These are phyloP conservation scores for Oscheius sp. DNA, from an alignment of 1,140 invertebrate genomes.

Conservation along the genomic window DNA sequence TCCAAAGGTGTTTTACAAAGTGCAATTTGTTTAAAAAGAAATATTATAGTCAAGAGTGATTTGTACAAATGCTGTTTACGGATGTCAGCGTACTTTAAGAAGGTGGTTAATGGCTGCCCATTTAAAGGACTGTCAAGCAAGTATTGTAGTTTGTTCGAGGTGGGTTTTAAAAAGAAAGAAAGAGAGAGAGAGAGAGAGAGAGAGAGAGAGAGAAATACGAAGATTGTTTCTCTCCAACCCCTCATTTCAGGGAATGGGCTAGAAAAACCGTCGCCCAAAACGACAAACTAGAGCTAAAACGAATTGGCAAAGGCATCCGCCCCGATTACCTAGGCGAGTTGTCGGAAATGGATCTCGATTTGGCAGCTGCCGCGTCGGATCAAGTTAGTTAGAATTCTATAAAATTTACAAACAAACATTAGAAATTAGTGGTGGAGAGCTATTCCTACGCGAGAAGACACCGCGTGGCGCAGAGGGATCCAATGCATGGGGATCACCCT, in stretches of 20 bases:
- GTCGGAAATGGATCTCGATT: not conserved
- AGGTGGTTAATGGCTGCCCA: not conserved
- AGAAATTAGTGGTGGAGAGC: not conserved
- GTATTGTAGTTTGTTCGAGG: slow-evolving; percentile 5
- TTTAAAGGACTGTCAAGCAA: not conserved
- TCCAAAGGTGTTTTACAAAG: not conserved
- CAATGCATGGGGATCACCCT: not conserved
- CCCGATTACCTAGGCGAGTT: not conserved
- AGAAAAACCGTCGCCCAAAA: not conserved
- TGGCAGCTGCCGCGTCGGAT: not conserved
- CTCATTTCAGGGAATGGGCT: not conserved
- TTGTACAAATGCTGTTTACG: not conserved
- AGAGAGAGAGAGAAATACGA: too few species aligned
- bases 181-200: too few species aligned
- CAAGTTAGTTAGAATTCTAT: not conserved
- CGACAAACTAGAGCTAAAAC: not conserved
- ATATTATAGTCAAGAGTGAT: not conserved
- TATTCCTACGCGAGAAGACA: not conserved
- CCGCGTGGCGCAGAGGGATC: not conserved
- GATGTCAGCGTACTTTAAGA: not conserved
- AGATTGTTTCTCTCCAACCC: not conserved
- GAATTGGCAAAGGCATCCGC: not conserved
- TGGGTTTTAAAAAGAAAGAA: not conserved
- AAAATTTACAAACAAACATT: not conserved
- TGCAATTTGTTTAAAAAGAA: not conserved